phyloP scores from a whole-genome alignment of 1,140 invertebrate genomes.

The Ruditapes philippinarum region DNA sequence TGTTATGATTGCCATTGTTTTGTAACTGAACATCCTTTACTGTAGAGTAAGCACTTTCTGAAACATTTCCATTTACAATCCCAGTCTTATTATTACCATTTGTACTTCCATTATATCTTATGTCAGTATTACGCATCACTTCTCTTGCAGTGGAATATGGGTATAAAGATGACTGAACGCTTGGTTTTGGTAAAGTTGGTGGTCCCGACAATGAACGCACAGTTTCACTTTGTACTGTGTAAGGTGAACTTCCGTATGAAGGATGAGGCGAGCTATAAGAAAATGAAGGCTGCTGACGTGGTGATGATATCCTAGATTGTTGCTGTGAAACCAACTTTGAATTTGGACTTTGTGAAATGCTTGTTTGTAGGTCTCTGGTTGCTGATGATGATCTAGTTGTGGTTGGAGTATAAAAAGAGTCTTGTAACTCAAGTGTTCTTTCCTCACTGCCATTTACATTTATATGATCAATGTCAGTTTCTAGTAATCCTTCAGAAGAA shows the following conservation, averaged over 20 bases:
- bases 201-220: not conserved
- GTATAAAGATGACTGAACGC: slow-evolving; percentile 26
- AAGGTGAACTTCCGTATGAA: slow-evolving; percentile 30
- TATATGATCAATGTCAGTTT: slow-evolving; percentile 58
- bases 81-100: not conserved
- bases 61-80: not conserved
- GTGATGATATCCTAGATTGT: not conserved
- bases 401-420: not conserved
- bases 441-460: slow-evolving; percentile 66
- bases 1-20: not conserved
- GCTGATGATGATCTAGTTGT: slow-evolving; percentile 33
- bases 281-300: not conserved
- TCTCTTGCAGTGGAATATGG: slow-evolving; percentile 66
- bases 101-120: slow-evolving; percentile 12
- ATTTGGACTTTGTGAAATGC: not conserved
- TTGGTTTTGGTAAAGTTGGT: slow-evolving; percentile 53
- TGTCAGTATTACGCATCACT: slow-evolving; percentile 31
- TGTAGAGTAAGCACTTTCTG: slow-evolving; percentile 42
- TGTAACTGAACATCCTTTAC: slow-evolving; percentile 25
- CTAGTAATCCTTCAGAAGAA: slow-evolving; percentile 77
- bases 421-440: slow-evolving; percentile 59
- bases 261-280: slow-evolving; percentile 7
- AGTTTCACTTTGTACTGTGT: not conserved
- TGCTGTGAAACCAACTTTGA: not conserved
- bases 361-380: not conserved